Evolutionary conservation across 2,888 invertebrate genomes (phyloP), one percentile per base, ranked within the genome.

Genomic region (Drosophila austrosaltans): DNA sequence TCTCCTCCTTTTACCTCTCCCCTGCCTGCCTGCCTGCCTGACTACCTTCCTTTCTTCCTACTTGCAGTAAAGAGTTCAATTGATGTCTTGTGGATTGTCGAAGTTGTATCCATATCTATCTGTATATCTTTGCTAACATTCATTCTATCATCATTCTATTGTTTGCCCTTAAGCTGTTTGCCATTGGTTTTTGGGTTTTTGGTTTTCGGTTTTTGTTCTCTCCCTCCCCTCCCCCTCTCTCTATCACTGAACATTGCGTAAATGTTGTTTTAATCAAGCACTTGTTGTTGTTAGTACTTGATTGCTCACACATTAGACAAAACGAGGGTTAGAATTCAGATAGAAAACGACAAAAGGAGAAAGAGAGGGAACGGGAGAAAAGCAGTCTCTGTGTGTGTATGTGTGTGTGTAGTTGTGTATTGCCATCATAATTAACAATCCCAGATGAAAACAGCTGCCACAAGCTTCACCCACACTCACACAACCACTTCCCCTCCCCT

Each of bases 231-330:
- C 16, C 16, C 16, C 16, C 16, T 16, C 16, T 16, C 16, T 16
- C 16, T 16, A 16, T 16, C 16, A 30, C 28, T 28, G 63, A 81
- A 78, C 76, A 76, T 78, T 73, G 79, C 79, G 79, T 82, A 82
- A 79, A 79, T 79, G 79, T 79, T 79, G 63, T 79, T 79, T 79
- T 79, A 79, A 79, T 79, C 79, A 79, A 79, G 71, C 82, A 39
- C 22, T 57, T 57, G 48, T 48, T 48, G 48, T 39, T 53, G 42
- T n/a, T 39, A 61, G 30, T 36, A 48, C 61, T 48, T 57, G 59
- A 59, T 59, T 59, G 59, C 42, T 42, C 59, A 42, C 59, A 59
- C 59, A 59, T 59, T 59, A 42, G 22, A 22, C 22, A 39, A 57
- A 39, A 36, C 25, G 20, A 32, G 20, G 20, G 22, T 57, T 57